Evolutionary conservation across 2,113 vertebrate species (phyloP).

Genomic region (Rhynchopsitta pachyrhyncha): DNA sequence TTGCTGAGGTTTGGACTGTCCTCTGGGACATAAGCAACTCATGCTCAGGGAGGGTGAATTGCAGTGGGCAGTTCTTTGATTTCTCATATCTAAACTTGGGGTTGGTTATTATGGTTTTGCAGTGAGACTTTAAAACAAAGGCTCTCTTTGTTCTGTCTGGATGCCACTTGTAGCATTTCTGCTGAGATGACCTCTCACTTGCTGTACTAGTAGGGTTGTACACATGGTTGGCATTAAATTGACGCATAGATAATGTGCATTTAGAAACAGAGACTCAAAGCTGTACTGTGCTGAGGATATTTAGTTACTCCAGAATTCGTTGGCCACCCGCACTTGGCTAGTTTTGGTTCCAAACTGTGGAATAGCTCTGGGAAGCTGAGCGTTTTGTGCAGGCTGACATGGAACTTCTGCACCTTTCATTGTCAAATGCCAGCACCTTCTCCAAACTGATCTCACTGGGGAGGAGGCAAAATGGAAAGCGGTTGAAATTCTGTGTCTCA

Average conservation of each 20-base stretch:
- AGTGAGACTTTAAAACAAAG: background rate
- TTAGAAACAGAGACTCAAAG: background rate
- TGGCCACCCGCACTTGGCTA: background rate
- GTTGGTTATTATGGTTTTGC: background rate
- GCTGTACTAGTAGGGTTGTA: background rate
- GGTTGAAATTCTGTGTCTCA: background rate
- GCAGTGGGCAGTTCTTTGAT: background rate
- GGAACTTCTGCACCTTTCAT: background rate
- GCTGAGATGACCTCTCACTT: background rate
- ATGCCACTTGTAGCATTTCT: background rate
- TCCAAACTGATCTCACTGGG: background rate
- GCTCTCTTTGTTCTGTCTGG: background rate
- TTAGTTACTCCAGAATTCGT: background rate
- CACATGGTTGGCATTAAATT: background rate
- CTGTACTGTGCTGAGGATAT: background rate
- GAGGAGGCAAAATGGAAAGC: background rate
- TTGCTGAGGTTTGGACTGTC: background rate
- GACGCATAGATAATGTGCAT: background rate
- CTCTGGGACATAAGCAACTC: background rate
- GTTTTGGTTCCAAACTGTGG: background rate
- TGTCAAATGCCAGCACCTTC: background rate
- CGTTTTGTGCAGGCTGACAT: background rate
- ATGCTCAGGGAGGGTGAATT: background rate
- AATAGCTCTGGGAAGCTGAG: background rate
- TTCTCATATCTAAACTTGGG: background rate